phyloP scores from a whole-genome alignment of 1,140 invertebrate species.

The Dendroctonus valens region DNA sequence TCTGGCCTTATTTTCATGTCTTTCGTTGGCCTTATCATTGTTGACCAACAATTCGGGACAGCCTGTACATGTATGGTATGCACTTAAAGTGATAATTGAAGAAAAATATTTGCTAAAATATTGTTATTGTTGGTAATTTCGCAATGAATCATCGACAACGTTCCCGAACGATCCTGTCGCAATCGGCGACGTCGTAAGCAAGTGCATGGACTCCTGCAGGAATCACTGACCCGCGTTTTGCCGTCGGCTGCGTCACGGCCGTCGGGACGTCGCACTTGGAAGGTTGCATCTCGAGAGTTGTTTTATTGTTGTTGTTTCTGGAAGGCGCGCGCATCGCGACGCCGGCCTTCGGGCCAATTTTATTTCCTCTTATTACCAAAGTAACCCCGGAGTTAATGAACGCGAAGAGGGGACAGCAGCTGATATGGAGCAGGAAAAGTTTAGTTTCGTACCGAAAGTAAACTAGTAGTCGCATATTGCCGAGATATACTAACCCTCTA shows the following conservation, averaged over 20 bases:
- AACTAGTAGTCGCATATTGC: background rate
- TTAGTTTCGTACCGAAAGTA: background rate
- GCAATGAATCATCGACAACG: background rate
- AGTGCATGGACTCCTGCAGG: constrained; percentile 32
- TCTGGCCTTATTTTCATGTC: no score
- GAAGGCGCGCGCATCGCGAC: constrained; percentile 1
- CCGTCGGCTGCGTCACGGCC: constrained; percentile 7
- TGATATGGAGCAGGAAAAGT: background rate
- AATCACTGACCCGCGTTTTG: constrained; percentile 1
- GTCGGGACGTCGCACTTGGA: constrained; percentile 32
- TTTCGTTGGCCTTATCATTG: no score
- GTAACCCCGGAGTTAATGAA: constrained; percentile 28
- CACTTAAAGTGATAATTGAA: no score
- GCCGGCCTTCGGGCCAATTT: constrained; percentile 19
- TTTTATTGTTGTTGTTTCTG: constrained; percentile 21
- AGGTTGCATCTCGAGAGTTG: constrained; percentile 23
- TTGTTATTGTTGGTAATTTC: no score
- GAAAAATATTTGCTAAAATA: no score
- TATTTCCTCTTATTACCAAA: constrained; percentile 25
- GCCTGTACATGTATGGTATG: no score
- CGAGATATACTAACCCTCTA: no score
- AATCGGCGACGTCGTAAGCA: constrained; percentile 10
- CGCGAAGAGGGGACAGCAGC: constrained; percentile 13
- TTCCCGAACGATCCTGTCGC: background rate
- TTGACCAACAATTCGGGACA: no score